Evolutionary conservation across 2,888 invertebrate species (phyloP), one percentile per base, ranked within the genome.

Genomic region (Amphipoea oculea): DNA sequence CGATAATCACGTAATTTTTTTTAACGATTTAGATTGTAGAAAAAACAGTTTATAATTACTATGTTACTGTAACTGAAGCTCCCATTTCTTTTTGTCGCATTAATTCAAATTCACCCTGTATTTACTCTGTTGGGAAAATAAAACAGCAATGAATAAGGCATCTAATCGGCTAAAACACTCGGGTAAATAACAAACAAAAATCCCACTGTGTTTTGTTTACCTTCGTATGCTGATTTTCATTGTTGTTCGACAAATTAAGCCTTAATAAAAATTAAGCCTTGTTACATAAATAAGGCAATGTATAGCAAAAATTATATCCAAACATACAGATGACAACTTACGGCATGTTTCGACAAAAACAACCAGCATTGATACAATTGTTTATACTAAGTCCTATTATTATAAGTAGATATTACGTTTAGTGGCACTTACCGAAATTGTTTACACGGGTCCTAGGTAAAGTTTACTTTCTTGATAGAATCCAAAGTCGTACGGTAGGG

Each of bases 381-480:
- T 60, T 54, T 42, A 23, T 68, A 42, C 29, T 70, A 71, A 57
- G 17, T 48, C 12, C 36, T 36, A 23, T 54, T 54, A 54, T 12
- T 12, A 67, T 69, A 69, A 7, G 14, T 48, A 36, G 4, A 42
- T 73, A 54, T 79, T 57, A 69, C 62, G 67, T 84, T 76, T 75
- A 72, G 79, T 86, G 70, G 84, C 90, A 89, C 89, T 91, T 82
- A 76, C 78, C 82, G 81, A 88, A 88, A 91, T 90, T 92, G 90
- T 92, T 90, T 90, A 86, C 86, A 74, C 84, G 71, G 84, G 81
- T 84, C 86, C 89, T 89, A 83, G 84, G 86, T 87, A 89, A 91
- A 89, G 90, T 89, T 91, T 89, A 83, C 84, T 86, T 85, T 90
- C 84, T 87, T 91, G 85, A 90, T 90, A 88, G 87, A 89, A 89